Percentiles rank a stretch among this genome's conserved stretches.
Conservation (phyloP, 2,888 invertebrate genomes). For the Timema cristinae region DNA sequence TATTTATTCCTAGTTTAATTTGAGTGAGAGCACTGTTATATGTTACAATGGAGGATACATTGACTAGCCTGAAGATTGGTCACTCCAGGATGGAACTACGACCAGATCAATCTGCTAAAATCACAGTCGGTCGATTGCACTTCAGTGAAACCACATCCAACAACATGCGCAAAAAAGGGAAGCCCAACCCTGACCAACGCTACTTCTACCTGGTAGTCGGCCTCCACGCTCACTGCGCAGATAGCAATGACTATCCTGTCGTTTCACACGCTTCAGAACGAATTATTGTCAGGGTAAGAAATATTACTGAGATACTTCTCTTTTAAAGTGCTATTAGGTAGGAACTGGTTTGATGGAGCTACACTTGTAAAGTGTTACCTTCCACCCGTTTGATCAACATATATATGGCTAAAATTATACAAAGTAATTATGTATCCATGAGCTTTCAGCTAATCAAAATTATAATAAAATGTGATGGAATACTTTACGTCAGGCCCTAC, state of each 20-base stretch:
- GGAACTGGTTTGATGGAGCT: too few relatives aligned
- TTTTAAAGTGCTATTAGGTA: too few relatives aligned
- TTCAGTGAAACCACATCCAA: conserved; percentile 98
- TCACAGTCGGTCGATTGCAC: conserved; percentile 94
- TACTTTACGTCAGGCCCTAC: too few relatives aligned
- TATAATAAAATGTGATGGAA: too few relatives aligned
- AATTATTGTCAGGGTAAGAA: conserved; percentile 89
- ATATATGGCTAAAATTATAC: too few relatives aligned
- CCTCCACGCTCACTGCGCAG: conserved; percentile 79
- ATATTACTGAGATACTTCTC: conserved; percentile 1
- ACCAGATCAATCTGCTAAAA: conserved; percentile 82
- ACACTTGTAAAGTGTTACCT: too few relatives aligned
- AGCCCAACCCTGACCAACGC: conserved; percentile 97
- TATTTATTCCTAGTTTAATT: background rate
- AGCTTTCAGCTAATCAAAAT: too few relatives aligned
- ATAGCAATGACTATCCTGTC: conserved; percentile 72
- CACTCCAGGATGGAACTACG: conserved; percentile 72
- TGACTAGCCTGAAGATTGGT: conserved; percentile 26
- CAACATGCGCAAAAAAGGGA: conserved; percentile 98
- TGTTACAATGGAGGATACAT: conserved; percentile 7
- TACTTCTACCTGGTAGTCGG: conserved; percentile 95
- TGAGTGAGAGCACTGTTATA: background rate
- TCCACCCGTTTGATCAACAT: too few relatives aligned
- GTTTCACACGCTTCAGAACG: conserved; percentile 89
- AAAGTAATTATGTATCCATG: too few relatives aligned